Conservation (phyloP, 2,797 vertebrate species). For the Peromyscus nudipes region DNA sequence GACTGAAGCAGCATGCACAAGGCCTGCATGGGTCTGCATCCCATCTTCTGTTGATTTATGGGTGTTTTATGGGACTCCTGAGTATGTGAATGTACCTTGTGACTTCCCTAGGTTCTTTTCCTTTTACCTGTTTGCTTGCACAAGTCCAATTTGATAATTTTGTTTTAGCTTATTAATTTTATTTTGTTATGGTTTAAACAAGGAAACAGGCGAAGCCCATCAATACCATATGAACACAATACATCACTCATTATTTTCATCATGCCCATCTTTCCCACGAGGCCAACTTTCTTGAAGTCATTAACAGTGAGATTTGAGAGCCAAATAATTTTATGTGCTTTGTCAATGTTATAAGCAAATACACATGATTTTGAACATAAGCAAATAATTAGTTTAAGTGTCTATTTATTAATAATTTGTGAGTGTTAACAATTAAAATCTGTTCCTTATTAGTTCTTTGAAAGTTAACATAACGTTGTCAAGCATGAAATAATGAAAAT, state of each 20-base stretch:
- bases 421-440: conserved; percentile 47
- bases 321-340: background rate
- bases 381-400: conserved; percentile 37
- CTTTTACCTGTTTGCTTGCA: background rate
- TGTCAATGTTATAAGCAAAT: conserved; percentile 41
- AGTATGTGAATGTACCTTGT: too few species aligned
- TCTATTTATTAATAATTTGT: conserved; percentile 47
- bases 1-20: background rate
- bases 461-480: conserved; percentile 2
- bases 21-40: background rate
- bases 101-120: background rate
- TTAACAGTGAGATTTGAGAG: background rate
- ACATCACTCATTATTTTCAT: background rate
- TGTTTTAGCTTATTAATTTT: background rate
- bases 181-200: background rate
- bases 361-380: conserved; percentile 6
- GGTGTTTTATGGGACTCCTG: background rate
- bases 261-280: background rate
- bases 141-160: background rate
- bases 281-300: background rate
- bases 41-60: background rate
- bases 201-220: background rate
- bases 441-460: conserved; percentile 11
- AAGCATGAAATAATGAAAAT: conserved; percentile 42
- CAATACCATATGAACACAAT: background rate